These are phyloP conservation scores for Halcyon malimbica DNA, from an alignment of 2,113 vertebrate genomes.

Conservation along the genomic window DNA sequence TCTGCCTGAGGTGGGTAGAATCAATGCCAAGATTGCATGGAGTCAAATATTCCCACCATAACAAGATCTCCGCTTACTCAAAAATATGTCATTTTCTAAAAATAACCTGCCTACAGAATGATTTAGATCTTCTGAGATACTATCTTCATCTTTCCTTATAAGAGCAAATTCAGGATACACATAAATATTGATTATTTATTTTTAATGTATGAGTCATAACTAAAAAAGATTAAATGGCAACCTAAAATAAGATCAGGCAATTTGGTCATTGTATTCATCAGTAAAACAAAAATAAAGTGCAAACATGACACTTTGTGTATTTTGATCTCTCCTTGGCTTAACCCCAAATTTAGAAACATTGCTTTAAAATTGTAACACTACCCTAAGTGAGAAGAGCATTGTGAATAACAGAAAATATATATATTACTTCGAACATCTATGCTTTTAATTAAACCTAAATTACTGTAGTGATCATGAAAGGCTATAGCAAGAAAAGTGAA, in stretches of 20 bases:
- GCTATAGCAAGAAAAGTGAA: neutral
- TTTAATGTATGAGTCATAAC: slow-evolving; percentile 47
- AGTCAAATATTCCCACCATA: slow-evolving; percentile 10
- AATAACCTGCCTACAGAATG: slow-evolving; percentile 17
- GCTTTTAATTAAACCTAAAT: neutral
- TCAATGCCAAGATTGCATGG: neutral
- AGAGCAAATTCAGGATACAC: neutral
- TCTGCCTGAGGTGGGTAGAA: neutral
- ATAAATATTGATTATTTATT: slow-evolving; percentile 50
- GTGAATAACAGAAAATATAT: neutral
- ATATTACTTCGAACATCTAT: neutral
- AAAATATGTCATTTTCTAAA: slow-evolving; percentile 24
- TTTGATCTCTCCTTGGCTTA: neutral
- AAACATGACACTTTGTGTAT: neutral
- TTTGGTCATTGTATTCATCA: neutral
- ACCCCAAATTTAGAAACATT: neutral
- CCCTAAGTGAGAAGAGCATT: neutral
- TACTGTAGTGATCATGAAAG: neutral
- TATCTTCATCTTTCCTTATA: neutral
- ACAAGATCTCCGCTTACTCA: neutral
- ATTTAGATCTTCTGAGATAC: neutral
- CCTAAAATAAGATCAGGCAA: neutral
- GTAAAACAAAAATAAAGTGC: slow-evolving; percentile 8
- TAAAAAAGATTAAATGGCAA: slow-evolving; percentile 12
- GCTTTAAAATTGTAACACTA: neutral